Evolutionary conservation across 2,113 vertebrate species (phyloP).

Genomic region (Caranx ignobilis): DNA sequence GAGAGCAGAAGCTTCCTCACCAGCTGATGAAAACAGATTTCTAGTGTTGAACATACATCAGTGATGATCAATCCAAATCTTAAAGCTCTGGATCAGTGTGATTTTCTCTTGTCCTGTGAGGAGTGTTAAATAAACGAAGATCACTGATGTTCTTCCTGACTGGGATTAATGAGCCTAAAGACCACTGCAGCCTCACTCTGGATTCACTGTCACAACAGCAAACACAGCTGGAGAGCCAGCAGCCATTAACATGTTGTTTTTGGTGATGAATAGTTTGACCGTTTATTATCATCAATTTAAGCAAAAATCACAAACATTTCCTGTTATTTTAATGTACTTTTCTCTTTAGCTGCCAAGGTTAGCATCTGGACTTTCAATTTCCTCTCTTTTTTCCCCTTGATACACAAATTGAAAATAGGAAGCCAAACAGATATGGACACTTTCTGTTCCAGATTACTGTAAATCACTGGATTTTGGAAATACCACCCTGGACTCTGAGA

Average conservation of each 20-base stretch:
- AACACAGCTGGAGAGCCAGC: conserved; percentile 31
- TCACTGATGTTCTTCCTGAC: background rate
- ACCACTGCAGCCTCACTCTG: background rate
- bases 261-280: too few species aligned
- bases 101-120: background rate
- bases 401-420: too few species aligned
- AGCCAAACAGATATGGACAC: too few species aligned
- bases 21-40: background rate
- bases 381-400: too few species aligned
- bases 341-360: too few species aligned
- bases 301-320: too few species aligned
- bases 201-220: background rate
- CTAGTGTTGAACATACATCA: background rate
- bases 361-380: too few species aligned
- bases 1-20: too few species aligned
- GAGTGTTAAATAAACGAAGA: conserved; percentile 12
- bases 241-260: too few species aligned
- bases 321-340: too few species aligned
- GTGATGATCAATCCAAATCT: background rate
- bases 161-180: conserved; percentile 12
- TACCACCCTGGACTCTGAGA: background rate
- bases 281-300: too few species aligned
- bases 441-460: background rate
- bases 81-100: background rate
- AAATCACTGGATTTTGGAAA: background rate